Conservation (phyloP, 2,113 vertebrate genomes). For the Peromyscus polionotus region DNA sequence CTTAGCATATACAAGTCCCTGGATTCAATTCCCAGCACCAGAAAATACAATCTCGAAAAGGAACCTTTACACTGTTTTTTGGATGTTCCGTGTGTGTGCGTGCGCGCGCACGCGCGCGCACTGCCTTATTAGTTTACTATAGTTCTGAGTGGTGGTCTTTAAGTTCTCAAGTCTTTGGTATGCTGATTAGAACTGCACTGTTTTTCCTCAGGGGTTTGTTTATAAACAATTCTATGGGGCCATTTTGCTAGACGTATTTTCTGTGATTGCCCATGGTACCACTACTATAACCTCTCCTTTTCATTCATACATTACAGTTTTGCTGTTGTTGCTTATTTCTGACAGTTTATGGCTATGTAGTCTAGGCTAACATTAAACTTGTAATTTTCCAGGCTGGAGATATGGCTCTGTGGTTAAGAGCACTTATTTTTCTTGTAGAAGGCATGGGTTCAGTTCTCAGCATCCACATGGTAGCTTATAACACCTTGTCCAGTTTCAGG, state of each 20-base stretch:
- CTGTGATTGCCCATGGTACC: neutral
- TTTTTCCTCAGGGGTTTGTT: neutral
- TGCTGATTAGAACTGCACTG: neutral
- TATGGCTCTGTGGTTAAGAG: neutral
- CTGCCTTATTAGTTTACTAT: neutral
- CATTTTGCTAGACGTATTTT: neutral
- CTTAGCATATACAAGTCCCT: neutral
- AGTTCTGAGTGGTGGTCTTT: neutral
- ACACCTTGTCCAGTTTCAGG: neutral
- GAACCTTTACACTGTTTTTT: neutral
- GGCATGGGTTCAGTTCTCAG: neutral
- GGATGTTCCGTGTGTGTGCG: neutral
- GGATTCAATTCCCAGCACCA: neutral
- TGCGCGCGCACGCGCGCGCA: neutral
- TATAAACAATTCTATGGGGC: constrained; percentile 20
- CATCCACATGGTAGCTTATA: neutral
- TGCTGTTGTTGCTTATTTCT: neutral
- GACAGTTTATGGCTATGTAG: neutral
- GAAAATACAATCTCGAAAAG: neutral
- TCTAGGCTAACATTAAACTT: neutral
- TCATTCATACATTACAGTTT: neutral
- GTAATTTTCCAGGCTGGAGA: neutral
- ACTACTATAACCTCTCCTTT: neutral
- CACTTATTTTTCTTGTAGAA: neutral
- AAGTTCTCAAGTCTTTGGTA: constrained; percentile 25